Evolutionary conservation across 2,888 invertebrate species (phyloP), one percentile per base, ranked within the genome.

Genomic region (Polyommatus icarus): DNA sequence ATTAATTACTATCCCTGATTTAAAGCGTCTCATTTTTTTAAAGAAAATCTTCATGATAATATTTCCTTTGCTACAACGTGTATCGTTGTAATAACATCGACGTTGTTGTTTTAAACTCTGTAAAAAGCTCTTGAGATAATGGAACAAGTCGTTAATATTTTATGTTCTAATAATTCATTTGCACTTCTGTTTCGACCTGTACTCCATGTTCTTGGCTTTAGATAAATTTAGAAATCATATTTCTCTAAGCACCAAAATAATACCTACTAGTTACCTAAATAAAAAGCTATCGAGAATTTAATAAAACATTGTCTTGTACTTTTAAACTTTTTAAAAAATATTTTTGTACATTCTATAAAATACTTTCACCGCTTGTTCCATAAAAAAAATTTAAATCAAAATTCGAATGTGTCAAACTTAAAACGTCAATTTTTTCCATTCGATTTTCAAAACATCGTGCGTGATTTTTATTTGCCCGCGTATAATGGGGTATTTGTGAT

Each of bases 141-240:
- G 85, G 87, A 86, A 84, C 83, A 84, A 84, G 85, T 86, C 87
- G 85, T 89, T 87, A 88, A 88, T 89, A 88, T 88, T 88, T 85
- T 40, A 73, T 73, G 50, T 73, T 40, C 50, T 20, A 18, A 71
- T 61, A 46, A 73, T 32, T 73, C 50, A 73, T 76, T 46, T 67
- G 24, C 50, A 67, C 24, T 76, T 40, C 46, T 67, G 36, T 50
- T 67, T 71, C 67, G 67, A 40, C 71, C 12, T 10, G 50, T 59
- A 76, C 57, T 50, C 75, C 36, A 46, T 32, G 36, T 54, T 77
- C 57, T 57, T 67, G 67, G 67, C 67, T 29, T 67, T 29, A 67
- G 29, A 67, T 67, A 67, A 67, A 15, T 29, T 67, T 67, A 67
- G 29, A 15, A 67, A 5, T 67, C 29, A 18, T 32, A 29, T 29